Evolutionary conservation across 2,113 vertebrate genomes (phyloP), one percentile per base, ranked within the genome.

Genomic region (Agelaius tricolor): DNA sequence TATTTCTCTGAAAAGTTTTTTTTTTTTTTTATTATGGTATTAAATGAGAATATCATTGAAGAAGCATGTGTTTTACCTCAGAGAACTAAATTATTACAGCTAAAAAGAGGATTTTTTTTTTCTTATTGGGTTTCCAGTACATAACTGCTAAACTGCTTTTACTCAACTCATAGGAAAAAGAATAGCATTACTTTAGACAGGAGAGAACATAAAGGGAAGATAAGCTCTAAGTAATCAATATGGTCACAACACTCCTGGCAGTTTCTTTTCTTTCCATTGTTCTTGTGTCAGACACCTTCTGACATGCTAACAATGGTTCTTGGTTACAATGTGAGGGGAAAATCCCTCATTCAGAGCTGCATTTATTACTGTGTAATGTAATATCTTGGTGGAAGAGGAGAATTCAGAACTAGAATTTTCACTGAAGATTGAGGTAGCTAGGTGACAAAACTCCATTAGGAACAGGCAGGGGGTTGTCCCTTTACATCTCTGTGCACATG

Each of bases 191-290:
- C 47, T 87, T 95, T 57, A 85, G 58, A 71, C 63, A 85, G 35
- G 5, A 95, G 26, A 87, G 43, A 86, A 80, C 15, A 83, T 2
- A 71, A 71, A 59, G 31, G 12, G 35, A 77, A 93, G 59, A 85
- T 63, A 93, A 94, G 13, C 15, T 76, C 37, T 35, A 18, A 30
- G 41, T 71, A 90, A 93, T 91, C 90, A 90, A 88, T 95, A 88
- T 0, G 57, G 71, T 86, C 84, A 95, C 82, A 94, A 77, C 67
- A 84, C 35, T 49, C 17, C 47, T 86, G 78, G 63, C 79, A 65
- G 57, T 24, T 83, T 37, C 84, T 77, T 88, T 76, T 81, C 69
- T 83, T 85, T 31, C 51, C 46, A 28, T 93, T 96, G 55, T 90
- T 86, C 59, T 51, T 44, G 47, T 88, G 90, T 69, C 79, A 90